phyloP scores from a whole-genome alignment of 2,888 invertebrate species.

The Entomobrya proxima region DNA sequence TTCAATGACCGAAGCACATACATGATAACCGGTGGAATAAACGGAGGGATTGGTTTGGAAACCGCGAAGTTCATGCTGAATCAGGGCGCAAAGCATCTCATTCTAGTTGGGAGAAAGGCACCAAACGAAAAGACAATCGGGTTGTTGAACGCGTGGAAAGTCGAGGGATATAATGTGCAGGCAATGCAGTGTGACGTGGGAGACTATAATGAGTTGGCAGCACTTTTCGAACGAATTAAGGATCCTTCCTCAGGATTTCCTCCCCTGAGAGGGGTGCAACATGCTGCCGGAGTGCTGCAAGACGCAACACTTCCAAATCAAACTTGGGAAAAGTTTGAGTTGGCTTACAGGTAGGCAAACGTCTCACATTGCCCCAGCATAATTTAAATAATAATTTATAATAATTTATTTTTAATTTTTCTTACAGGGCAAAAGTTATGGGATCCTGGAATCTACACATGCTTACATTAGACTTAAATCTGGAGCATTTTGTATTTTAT shows the following conservation, averaged over 20 bases:
- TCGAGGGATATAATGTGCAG: background rate
- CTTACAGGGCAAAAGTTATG: constrained; percentile 51
- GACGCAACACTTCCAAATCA: constrained; percentile 57
- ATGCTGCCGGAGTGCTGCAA: constrained; percentile 57
- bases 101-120: constrained; percentile 53
- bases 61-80: constrained; percentile 61
- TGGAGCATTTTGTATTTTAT: constrained; percentile 67
- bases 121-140: constrained; percentile 24
- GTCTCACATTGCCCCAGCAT: constrained; percentile 57
- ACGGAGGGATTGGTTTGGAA: constrained; percentile 68
- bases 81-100: constrained; percentile 58
- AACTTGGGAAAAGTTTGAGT: constrained; percentile 66
- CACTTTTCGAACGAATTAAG: constrained; percentile 2
- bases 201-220: constrained; percentile 23
- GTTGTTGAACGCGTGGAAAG: constrained; percentile 28
- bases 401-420: constrained; percentile 59
- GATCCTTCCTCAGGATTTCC: constrained; percentile 22
- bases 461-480: constrained; percentile 46
- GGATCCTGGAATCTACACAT: constrained; percentile 63
- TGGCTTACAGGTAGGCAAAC: background rate
- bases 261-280: constrained; percentile 34
- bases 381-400: constrained; percentile 42
- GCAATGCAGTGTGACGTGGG: constrained; percentile 47
- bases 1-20: constrained; percentile 56
- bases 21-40: constrained; percentile 48